Evolutionary conservation across 2,797 vertebrate species (phyloP), one percentile per base, ranked within the genome.

Genomic region (Epinephelus coioides): DNA sequence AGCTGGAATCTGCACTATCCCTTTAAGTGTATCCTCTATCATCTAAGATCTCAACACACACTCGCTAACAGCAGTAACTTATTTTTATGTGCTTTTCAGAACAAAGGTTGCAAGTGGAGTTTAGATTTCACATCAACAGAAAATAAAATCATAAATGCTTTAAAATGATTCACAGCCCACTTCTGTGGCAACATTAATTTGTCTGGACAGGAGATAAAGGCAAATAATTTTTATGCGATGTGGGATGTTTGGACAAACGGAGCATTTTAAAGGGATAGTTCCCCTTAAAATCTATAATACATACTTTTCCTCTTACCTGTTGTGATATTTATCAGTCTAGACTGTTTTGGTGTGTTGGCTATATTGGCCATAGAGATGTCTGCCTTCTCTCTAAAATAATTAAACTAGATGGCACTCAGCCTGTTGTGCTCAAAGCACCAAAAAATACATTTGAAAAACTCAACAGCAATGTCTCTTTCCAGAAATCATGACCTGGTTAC

Each of bases 131-230:
- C 15, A 51, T 81, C 54, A 81, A 53, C 51, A 73, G 21, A 69
- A 85, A 84, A 66, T 34, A 82, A 85, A 83, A 54, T 19, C 38
- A 17, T 13, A 49, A 61, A 73, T 25, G 38, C 17, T 65, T 67
- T 34, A 17, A 56, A 78, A 77, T 77, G 43, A 83, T 3, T 6
- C 23, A 74, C 38, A 54, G 54, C 43, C 34, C 13, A 64, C 64
- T 78, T 69, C 34, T 69, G 47, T n/a, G 23, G 46, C 51, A 50
- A 19, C 34, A 19, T 0, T 46, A 0, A 64, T 66, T 50, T 82
- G 59, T 84, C 73, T 78, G 34, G 34, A 6, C 7, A 34, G 34
- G 34, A 34, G 34, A 34, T 34, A 34, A 34, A 34, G 34, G 34
- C 43, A 27, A 19, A 23, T 13, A 2, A 53, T 21, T 43, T 19